Conservation (phyloP, 2,113 vertebrate genomes). For the Oreochromis niloticus region DNA sequence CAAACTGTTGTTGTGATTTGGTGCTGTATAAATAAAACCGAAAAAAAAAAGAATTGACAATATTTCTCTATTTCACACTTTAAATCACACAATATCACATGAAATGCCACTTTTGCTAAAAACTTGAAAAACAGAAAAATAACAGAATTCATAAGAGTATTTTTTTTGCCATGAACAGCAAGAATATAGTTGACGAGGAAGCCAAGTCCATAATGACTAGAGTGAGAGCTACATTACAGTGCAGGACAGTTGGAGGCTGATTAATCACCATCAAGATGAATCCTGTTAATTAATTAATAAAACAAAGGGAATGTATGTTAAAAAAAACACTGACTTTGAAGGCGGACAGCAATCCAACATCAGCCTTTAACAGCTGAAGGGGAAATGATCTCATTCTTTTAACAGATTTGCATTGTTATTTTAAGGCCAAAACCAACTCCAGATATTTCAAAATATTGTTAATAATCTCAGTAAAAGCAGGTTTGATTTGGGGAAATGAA, state of each 20-base stretch:
- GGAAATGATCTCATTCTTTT: background rate
- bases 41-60: background rate
- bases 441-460: background rate
- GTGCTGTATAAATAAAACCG: background rate
- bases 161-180: background rate
- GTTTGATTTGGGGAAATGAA: background rate
- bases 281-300: background rate
- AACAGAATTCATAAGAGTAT: background rate
- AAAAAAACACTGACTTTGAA: background rate
- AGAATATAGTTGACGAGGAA: background rate
- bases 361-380: background rate
- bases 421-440: background rate
- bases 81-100: background rate
- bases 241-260: background rate
- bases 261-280: background rate
- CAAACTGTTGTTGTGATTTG: background rate
- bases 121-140: background rate
- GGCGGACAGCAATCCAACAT: background rate
- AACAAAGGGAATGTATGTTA: background rate
- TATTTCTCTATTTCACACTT: background rate
- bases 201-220: background rate
- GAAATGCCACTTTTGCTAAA: background rate
- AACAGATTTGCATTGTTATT: background rate
- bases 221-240: background rate
- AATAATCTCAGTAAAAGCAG: background rate